A percentile compares a stretch with the other conserved stretches of the same genome.
phyloP scores from a whole-genome alignment of 2,888 invertebrate species.

The Melangyna quadrimaculata region DNA sequence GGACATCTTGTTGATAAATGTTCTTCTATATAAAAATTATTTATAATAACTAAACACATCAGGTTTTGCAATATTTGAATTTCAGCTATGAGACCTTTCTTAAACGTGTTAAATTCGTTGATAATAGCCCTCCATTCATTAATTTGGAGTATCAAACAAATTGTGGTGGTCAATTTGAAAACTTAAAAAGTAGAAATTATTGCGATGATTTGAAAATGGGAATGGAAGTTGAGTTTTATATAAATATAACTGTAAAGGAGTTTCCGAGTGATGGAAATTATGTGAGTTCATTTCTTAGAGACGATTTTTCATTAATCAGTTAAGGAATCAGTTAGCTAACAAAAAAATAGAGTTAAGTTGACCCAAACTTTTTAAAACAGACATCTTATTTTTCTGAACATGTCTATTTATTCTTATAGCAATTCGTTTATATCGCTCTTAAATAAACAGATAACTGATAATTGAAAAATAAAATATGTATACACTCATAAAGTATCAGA shows the following conservation, averaged over 20 bases:
- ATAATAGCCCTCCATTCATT: conserved; percentile 84
- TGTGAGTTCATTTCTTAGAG: conserved; percentile 74
- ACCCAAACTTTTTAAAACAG: too few relatives aligned
- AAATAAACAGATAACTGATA: too few relatives aligned
- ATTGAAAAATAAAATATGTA: too few relatives aligned
- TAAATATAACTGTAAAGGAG: conserved; percentile 84
- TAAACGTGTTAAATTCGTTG: conserved; percentile 84
- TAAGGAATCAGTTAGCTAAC: too few relatives aligned
- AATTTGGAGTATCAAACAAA: conserved; percentile 87
- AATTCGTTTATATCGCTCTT: too few relatives aligned
- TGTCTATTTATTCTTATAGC: too few relatives aligned
- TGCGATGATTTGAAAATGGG: conserved; percentile 85
- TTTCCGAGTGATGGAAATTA: conserved; percentile 83
- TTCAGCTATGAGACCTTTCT: conserved; percentile 87
- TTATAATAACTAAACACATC: too few relatives aligned
- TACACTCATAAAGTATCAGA: too few relatives aligned
- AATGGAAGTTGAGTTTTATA: conserved; percentile 84
- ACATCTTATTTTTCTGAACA: too few relatives aligned
- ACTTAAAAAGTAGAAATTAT: conserved; percentile 82
- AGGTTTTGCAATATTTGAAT: neutral
- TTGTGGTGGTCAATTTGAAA: conserved; percentile 84
- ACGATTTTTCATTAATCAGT: neutral
- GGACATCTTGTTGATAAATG: too few relatives aligned
- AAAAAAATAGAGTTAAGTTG: too few relatives aligned
- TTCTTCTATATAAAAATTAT: too few relatives aligned